Evolutionary conservation across 2,888 invertebrate genomes (phyloP).

Genomic region (Agriopis aurantiaria): DNA sequence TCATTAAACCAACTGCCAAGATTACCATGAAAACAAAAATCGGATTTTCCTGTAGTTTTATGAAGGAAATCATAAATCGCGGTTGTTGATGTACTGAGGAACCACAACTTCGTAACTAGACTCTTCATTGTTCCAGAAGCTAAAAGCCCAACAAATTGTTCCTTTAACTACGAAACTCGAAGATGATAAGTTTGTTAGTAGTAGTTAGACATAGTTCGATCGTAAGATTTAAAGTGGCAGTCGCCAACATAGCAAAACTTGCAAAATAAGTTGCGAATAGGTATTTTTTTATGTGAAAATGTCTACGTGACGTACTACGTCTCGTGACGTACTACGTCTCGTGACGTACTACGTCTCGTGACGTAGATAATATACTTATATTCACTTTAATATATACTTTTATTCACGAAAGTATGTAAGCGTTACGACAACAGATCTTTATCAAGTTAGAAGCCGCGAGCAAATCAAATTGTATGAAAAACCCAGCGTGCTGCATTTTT

Average conservation of each 20-base stretch:
- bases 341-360: no score
- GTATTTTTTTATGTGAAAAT: no score
- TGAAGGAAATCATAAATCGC: constrained; percentile 15
- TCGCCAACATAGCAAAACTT: background rate
- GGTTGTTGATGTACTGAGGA: background rate
- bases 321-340: no score
- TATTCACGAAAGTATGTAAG: no score
- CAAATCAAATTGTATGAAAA: no score
- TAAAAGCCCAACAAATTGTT: background rate
- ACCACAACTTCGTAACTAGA: background rate
- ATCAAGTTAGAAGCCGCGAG: no score
- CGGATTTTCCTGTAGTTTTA: constrained; percentile 14
- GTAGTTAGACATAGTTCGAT: background rate
- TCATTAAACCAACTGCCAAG: constrained; percentile 19
- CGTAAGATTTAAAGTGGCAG: background rate
- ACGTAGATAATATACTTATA: no score
- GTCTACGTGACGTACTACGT: no score
- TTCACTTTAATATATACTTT: no score
- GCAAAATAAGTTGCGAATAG: no score
- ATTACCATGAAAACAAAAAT: constrained; percentile 17
- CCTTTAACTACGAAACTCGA: background rate
- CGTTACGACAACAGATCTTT: no score
- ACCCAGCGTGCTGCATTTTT: no score
- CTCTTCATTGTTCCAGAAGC: background rate
- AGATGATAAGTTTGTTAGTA: background rate